These are phyloP conservation scores for Caranx ignobilis DNA, from an alignment of 2,113 vertebrate genomes.

Conservation along the genomic window DNA sequence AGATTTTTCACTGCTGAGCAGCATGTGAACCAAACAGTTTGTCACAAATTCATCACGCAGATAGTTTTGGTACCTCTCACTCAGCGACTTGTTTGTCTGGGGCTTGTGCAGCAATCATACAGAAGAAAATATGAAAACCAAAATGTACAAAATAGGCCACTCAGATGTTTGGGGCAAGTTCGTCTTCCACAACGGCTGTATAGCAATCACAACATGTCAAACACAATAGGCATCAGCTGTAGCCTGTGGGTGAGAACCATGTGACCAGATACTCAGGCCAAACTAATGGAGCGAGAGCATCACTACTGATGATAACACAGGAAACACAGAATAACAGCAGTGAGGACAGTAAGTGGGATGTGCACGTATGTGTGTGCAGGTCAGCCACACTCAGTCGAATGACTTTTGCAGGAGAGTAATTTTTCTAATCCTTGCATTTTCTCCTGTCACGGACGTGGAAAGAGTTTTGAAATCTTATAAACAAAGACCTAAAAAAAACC, in stretches of 20 bases:
- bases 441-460: neutral
- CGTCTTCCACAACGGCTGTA: slow-evolving; percentile 42
- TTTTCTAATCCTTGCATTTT: neutral
- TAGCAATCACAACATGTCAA: slow-evolving; percentile 75
- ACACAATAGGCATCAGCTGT: slow-evolving; percentile 67
- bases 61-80: slow-evolving; percentile 10
- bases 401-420: neutral
- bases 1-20: slow-evolving; percentile 36
- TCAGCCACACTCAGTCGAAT: neutral
- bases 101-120: neutral
- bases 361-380: slow-evolving; percentile 15
- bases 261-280: slow-evolving; percentile 40
- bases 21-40: slow-evolving; percentile 33
- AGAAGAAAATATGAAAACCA: slow-evolving; percentile 31
- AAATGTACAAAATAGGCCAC: slow-evolving; percentile 53
- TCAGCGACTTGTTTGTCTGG: neutral
- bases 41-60: slow-evolving; percentile 33
- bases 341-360: slow-evolving; percentile 28
- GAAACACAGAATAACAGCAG: slow-evolving; percentile 22
- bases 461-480: neutral
- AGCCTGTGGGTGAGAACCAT: slow-evolving; percentile 49
- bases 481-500: neutral
- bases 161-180: slow-evolving; percentile 50
- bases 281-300: slow-evolving; percentile 20
- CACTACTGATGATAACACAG: slow-evolving; percentile 39